These are phyloP conservation scores for Psophia crepitans DNA, from an alignment of 2,113 vertebrate genomes.

Conservation along the genomic window DNA sequence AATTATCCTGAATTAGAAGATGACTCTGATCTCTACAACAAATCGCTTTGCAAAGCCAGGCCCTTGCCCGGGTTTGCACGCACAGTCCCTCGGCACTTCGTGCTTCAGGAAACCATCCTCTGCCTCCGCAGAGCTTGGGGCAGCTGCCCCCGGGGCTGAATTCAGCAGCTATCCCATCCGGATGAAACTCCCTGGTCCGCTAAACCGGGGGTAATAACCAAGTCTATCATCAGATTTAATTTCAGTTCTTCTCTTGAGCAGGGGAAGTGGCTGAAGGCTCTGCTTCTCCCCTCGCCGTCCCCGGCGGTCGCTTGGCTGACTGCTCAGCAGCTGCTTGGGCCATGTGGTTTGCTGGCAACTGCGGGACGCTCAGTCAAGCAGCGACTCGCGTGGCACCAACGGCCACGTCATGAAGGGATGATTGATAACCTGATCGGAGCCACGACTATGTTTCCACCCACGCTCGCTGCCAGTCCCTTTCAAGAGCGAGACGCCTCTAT, in stretches of 20 bases:
- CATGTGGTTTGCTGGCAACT: not conserved
- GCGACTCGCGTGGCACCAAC: not conserved
- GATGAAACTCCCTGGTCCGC: accelerated
- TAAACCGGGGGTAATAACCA: not conserved
- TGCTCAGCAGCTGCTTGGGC: slow-evolving; percentile 22
- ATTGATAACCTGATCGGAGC: not conserved
- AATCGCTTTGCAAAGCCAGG: not conserved
- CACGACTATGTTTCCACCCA: not conserved
- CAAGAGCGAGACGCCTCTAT: not conserved
- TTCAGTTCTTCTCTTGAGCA: not conserved
- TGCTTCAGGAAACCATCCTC: not conserved
- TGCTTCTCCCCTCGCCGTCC: accelerated
- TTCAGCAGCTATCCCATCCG: accelerated
- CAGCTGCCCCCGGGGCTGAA: not conserved
- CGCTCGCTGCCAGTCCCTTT: not conserved
- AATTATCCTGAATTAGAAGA: not conserved
- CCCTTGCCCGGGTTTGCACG: not conserved
- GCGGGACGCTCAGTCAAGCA: not conserved
- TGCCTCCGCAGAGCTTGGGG: not conserved
- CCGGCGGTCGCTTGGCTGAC: not conserved
- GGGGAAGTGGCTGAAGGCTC: not conserved
- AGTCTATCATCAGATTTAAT: not conserved
- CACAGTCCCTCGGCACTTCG: not conserved
- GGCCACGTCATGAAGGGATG: not conserved
- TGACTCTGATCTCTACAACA: not conserved